Base-by-base conservation (phyloP, 2,113 vertebrate genomes). In the Bucco capensis region DNA sequence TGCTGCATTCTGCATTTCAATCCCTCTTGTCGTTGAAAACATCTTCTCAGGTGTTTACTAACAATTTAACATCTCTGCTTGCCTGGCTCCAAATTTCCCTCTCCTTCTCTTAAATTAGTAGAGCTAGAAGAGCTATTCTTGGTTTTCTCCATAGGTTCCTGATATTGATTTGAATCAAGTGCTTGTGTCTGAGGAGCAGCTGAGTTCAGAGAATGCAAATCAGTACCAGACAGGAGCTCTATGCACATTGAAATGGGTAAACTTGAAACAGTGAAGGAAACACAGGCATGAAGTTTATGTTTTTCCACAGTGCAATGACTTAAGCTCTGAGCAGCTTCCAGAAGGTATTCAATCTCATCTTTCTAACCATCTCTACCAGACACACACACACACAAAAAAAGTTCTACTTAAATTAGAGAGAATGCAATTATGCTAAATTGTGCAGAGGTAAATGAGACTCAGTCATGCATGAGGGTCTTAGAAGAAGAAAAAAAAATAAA, bases 401-500 rank as follows among this genome's bases (percentile, higher is more conserved):
- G 12, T 31, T 85, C 49, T 65, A 5, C 37, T 82, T 90, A 56
- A 83, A 84, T 58, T 49, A 91, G 71, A 84, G 61, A 61, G 57
- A 65, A 42, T 46, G 50, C 33, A 95, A 91, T 93, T 92, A 91
- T 76, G 42, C 40, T 69, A 83, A 95, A 87, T 65, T 82, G 66
- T 89, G 40, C 66, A 57, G 71, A 93, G 67, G 84, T 89, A 92
- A 94, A 93, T 89, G 74, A 93, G 81, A 84, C 28, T 91, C 78
- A 89, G 64, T 79, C 62, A 35, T 76, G 91, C 84, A 79, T 65
- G 82, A 94, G 84, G 87, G 91, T 85, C 91, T 93, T 62, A 82
- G 46, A 79, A 81, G 65, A 74, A 74, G 57, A 92, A 92, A 92
- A 84, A 53, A 79, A 81, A 60, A 74, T 71, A 51, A 92, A 92